Conservation (phyloP, 2,113 vertebrate genomes). For the Aphyosemion australe region DNA sequence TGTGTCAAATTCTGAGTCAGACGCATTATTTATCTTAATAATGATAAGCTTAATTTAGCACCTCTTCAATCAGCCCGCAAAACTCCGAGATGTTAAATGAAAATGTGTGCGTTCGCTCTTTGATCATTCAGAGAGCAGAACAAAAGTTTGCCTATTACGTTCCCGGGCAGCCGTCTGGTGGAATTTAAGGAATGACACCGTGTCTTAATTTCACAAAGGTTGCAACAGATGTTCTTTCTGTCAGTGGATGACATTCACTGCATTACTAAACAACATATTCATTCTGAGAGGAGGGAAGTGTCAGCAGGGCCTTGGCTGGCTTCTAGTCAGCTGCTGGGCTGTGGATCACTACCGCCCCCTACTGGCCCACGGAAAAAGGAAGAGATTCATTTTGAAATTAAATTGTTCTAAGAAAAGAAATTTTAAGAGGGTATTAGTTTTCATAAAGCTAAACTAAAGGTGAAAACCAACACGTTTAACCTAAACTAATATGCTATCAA, state of each 20-base stretch:
- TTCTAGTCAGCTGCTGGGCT: conserved; percentile 8
- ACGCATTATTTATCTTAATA: conserved; percentile 59
- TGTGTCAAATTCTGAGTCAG: conserved; percentile 45
- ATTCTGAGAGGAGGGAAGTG: conserved; percentile 48
- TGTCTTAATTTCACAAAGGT: conserved; percentile 62
- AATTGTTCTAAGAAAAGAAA: no score
- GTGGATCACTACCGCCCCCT: conserved; percentile 79
- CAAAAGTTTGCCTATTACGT: conserved; percentile 47
- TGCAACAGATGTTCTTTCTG: conserved; percentile 52
- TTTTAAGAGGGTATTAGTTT: no score
- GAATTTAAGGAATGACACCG: conserved; percentile 44
- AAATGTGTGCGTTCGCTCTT: conserved; percentile 36
- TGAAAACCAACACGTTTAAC: no score
- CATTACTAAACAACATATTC: conserved; percentile 59
- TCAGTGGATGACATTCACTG: conserved; percentile 45
- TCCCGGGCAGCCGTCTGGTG: conserved; percentile 24
- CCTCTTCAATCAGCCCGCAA: conserved; percentile 33
- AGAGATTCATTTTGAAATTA: no score
- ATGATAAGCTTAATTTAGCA: conserved; percentile 59
- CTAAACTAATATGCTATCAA: no score
- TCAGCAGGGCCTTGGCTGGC: conserved; percentile 34
- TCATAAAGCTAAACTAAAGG: no score
- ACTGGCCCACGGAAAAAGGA: conserved; percentile 40
- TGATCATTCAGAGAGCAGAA: conserved; percentile 37
- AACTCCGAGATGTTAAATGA: conserved; percentile 31